These are phyloP conservation scores for Nyctalus aviator DNA, from an alignment of 2,797 vertebrate genomes.

Conservation along the genomic window DNA sequence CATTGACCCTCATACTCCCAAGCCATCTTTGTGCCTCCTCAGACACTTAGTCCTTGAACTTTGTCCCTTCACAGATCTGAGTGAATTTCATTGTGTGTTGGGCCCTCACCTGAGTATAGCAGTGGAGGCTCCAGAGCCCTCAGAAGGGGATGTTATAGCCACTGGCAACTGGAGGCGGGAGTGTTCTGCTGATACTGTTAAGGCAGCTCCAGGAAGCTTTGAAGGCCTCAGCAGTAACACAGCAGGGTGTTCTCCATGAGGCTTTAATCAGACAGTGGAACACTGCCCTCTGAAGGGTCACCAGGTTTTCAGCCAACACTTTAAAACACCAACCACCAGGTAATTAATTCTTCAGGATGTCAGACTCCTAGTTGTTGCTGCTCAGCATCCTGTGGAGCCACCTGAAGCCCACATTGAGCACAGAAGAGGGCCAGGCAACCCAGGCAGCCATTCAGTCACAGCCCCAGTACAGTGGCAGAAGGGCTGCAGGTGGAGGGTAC, in stretches of 20 bases:
- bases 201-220: background rate
- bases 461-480: constrained; percentile 99
- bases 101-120: constrained; percentile 97
- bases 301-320: constrained; percentile 92
- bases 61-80: constrained; percentile 98
- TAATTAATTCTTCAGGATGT: constrained; percentile 98
- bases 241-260: background rate
- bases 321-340: constrained; percentile 93
- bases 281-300: constrained; percentile 91
- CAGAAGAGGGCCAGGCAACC: constrained; percentile 94
- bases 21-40: background rate
- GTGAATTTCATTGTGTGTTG: constrained; percentile 99
- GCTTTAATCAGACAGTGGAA: constrained; percentile 88
- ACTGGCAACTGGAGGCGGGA: background rate
- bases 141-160: constrained; percentile 93
- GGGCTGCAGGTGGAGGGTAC: constrained; percentile 93
- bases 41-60: constrained; percentile 94
- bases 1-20: background rate
- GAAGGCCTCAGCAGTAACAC: background rate
- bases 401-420: constrained; percentile 95
- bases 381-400: constrained; percentile 96
- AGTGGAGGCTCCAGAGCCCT: constrained; percentile 99
- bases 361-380: constrained; percentile 97
- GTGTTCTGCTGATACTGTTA: background rate
- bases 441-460: constrained; percentile 94